Conservation (phyloP, 1,140 invertebrate species). For the Eueides isabella region DNA sequence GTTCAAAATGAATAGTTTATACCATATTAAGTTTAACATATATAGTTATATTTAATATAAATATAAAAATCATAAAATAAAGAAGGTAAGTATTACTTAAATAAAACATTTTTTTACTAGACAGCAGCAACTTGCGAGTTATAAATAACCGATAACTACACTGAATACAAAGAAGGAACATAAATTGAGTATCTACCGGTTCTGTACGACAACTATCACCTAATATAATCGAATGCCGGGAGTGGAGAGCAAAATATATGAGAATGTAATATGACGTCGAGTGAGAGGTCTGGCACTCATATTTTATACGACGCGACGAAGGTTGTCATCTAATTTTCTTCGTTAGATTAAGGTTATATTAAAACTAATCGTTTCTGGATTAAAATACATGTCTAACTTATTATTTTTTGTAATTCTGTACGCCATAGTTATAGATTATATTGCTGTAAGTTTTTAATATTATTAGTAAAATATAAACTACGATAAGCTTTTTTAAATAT, state of each 20-base stretch:
- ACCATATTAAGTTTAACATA: no score
- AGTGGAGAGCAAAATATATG: constrained; percentile 52
- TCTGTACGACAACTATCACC: constrained; percentile 52
- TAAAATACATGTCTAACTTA: background rate
- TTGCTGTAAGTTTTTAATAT: no score
- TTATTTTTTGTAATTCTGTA: background rate
- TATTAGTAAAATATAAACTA: no score
- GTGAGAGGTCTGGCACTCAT: constrained; percentile 50
- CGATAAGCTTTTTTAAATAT: no score
- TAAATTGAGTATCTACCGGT: constrained; percentile 50
- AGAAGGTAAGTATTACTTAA: background rate
- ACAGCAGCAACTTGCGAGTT: constrained; percentile 8
- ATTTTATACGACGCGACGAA: constrained; percentile 48
- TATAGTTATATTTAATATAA: background rate
- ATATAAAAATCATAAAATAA: background rate
- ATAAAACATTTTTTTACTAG: background rate
- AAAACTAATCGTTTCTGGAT: background rate
- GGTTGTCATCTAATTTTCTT: constrained; percentile 47
- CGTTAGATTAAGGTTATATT: background rate
- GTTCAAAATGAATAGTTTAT: no score
- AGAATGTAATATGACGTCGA: constrained; percentile 59
- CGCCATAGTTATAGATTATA: no score
- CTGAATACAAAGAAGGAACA: constrained; percentile 45
- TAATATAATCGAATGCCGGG: constrained; percentile 56
- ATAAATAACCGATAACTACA: constrained; percentile 40